Conservation (phyloP, 2,113 vertebrate species). For the Henicopernis longicauda region DNA sequence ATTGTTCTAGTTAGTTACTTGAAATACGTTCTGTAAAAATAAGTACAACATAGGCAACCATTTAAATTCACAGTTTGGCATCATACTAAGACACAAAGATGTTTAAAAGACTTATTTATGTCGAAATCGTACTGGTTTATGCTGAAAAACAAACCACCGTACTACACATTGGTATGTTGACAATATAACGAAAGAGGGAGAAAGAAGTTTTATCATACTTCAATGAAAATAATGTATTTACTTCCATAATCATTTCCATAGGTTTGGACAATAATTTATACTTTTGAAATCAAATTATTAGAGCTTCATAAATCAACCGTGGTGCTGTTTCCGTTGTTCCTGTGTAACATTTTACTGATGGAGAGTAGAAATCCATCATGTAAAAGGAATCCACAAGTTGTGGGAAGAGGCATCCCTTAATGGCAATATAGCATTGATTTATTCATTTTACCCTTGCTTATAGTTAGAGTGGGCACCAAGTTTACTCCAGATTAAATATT, state of each 20-base stretch:
- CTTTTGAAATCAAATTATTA: constrained; percentile 18
- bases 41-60: constrained; percentile 35
- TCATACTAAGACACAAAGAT: constrained; percentile 19
- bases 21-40: constrained; percentile 33
- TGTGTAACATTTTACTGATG: neutral
- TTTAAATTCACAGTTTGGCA: constrained; percentile 63
- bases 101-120: constrained; percentile 51
- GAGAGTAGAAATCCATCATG: neutral
- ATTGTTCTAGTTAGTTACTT: constrained; percentile 46
- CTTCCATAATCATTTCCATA: neutral
- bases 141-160: constrained; percentile 17
- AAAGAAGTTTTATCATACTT: neutral
- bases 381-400: neutral
- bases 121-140: constrained; percentile 50
- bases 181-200: neutral
- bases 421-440: neutral
- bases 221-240: constrained; percentile 42
- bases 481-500: neutral
- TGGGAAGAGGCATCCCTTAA: neutral
- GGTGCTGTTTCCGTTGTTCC: neutral
- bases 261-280: neutral
- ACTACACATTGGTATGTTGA: neutral
- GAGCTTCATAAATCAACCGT: neutral
- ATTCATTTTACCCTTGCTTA: neutral
- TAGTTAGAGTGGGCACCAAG: neutral